Base-by-base conservation (phyloP, 2,113 vertebrate species). In the Cyphotilapia sp. region DNA sequence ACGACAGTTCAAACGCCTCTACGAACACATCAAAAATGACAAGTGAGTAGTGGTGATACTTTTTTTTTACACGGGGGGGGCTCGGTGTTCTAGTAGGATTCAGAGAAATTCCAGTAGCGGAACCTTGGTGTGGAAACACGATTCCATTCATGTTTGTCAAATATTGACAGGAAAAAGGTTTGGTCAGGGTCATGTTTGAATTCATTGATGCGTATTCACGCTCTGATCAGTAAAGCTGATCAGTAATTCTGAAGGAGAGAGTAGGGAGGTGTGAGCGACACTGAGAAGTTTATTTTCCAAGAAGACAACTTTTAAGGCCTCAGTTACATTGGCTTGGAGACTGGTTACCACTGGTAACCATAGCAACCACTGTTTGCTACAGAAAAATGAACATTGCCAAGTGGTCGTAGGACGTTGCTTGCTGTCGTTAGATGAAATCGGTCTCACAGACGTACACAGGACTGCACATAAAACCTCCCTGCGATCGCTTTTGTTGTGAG, bases 11-110 rank as follows among this genome's bases (percentile, higher is more conserved):
- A 99, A 97, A 96, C 98, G 98, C 94, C 98, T 99, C 96, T 99
- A 99, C 81, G 98, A 99, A 87, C 98, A 99, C 94, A 99, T 99
- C 95, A 99, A 99, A 96, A 99, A 99, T 47, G 98, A 99, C 96
- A 99, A 99, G 98, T 99, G 88, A 97, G 98, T 93, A 78, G 19
- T 27, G 3, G 27, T 8, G 7, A 19, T 61, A 35, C 24, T 5
- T 49, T 4, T 14, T 14, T 6, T 29, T 6, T 2, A 7, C 7
- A n/a, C 17, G 24, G 31, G 5, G 29, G 3, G 29, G 13, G 13
- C 40, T 51, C 8, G 5, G 54, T 53, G 83, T 84, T 40, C 38
- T 24, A 7, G n/a, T 74, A 22, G 13, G 38, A 24, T 24, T 66
- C 17, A 12, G 61, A 38, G 61, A 66, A 66, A 66, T 8, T 66